phyloP scores from a whole-genome alignment of 1,140 invertebrate species.

The Drosophila kurseongensis region DNA sequence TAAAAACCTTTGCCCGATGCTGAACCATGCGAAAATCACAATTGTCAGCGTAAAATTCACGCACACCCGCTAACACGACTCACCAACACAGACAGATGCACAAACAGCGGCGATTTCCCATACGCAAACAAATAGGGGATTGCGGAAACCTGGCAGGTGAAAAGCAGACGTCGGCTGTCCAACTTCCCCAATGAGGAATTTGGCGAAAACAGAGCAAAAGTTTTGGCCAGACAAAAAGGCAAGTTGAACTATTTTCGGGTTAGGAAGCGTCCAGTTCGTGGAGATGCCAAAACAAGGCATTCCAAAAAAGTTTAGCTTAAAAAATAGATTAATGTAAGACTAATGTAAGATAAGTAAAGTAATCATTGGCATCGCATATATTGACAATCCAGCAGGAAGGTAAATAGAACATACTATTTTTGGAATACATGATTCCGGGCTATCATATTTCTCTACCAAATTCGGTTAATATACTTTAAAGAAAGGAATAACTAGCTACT shows the following conservation, averaged over 20 bases:
- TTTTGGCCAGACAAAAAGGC: conserved; percentile 33
- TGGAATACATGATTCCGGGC: no score
- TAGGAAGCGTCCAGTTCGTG: not conserved
- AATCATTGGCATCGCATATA: no score
- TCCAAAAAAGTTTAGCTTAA: not conserved
- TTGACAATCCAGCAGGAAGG: no score
- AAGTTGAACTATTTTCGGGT: conserved; percentile 29
- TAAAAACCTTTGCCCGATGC: conserved; percentile 59
- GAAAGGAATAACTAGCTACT: not conserved
- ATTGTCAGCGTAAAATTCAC: conserved; percentile 71
- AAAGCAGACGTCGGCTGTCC: conserved; percentile 72
- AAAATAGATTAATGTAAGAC: no score
- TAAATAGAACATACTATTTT: no score
- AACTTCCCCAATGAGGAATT: conserved; percentile 44
- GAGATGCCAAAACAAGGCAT: conserved; percentile 4
- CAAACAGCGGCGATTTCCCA: conserved; percentile 62
- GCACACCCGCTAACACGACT: conserved; percentile 43
- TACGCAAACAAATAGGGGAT: conserved; percentile 67
- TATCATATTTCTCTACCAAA: no score
- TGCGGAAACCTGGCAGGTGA: conserved; percentile 45
- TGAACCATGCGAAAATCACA: conserved; percentile 64
- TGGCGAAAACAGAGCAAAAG: conserved; percentile 51
- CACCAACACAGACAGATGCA: conserved; percentile 19
- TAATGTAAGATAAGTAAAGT: no score
- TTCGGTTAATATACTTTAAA: not conserved